Evolutionary conservation across 2,888 invertebrate species (phyloP).

Genomic region (Kryphioiulus occultus): DNA sequence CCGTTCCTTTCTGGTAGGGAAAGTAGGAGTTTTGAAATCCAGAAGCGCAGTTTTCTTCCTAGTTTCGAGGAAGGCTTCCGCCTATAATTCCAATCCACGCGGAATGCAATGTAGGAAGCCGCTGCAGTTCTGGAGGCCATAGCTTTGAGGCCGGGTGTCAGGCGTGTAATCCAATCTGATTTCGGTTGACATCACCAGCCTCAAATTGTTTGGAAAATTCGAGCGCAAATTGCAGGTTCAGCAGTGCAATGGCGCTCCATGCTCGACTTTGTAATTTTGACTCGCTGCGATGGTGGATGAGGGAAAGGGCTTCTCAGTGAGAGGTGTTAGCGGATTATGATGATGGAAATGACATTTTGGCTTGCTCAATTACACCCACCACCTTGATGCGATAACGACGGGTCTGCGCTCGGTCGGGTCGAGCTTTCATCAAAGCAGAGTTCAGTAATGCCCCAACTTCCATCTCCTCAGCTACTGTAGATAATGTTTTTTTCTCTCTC

Average conservation of each 20-base stretch:
- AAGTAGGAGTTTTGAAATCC: neutral
- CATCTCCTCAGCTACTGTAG: neutral
- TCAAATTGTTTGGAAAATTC: slow-evolving; percentile 52
- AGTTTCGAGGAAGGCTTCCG: neutral
- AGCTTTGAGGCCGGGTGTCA: slow-evolving; percentile 34
- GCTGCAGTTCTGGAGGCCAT: neutral
- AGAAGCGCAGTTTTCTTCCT: neutral
- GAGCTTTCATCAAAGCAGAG: neutral
- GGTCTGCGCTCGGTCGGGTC: neutral
- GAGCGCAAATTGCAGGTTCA: slow-evolving; percentile 48
- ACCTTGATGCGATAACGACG: slow-evolving; percentile 5
- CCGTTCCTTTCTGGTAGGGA: neutral
- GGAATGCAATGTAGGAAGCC: neutral
- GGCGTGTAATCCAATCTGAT: slow-evolving; percentile 46
- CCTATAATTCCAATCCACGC: neutral
- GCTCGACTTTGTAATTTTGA: slow-evolving; percentile 5
- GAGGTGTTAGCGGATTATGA: slow-evolving; percentile 5
- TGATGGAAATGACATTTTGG: slow-evolving; percentile 5
- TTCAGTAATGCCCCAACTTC: neutral
- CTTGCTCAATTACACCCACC: neutral
- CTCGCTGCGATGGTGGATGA: neutral
- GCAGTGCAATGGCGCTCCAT: slow-evolving; percentile 6
- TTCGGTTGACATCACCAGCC: slow-evolving; percentile 42
- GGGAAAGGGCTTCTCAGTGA: neutral
- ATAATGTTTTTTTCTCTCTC: neutral